Base-by-base conservation (phyloP, 2,113 vertebrate genomes). In the Catagonus wagneri region DNA sequence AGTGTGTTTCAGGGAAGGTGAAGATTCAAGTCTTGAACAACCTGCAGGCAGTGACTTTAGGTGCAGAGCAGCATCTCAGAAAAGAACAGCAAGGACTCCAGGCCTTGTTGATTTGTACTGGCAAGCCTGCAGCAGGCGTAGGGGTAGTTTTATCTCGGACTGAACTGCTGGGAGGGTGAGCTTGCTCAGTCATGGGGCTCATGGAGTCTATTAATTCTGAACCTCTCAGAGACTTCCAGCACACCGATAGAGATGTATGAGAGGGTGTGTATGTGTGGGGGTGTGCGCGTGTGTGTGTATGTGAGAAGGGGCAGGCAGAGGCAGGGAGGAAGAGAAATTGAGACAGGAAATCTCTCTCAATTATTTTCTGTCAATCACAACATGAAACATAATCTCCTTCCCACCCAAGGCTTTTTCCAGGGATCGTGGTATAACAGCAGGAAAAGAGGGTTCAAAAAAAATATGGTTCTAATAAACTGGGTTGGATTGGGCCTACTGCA, bases 391-490 rank as follows among this genome's bases (percentile, higher is more conserved):
- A 92, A 95, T 94, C 65, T 65, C 25, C 90, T 84, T 96, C 86
- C 50, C 66, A 92, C 76, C 90, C 94, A 83, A 95, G 92, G 66
- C 60, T 89, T 88, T 93, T 95, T 88, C 50, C 23, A 84, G 96
- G 69, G 66, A 89, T 94, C 94, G 60, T 94, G 92, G 75, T 20
- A 4, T 92, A 97, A 97, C 89, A 95, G 80, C 83, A 94, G 85
- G 83, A 76, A 83, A 86, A 75, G 71, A 90, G 80, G n/a, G 1
- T 89, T 75, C 75, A 93, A 96, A 86, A 52, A 44, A 50, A 8
- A 44, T 71, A 39, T 86, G 94, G 32, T 86, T 97, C 74, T 97
- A 96, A 90, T 96, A 94, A 96, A 91, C 92, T 97, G 96, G 94
- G 34, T 34, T 90, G 95, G 89, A 97, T 85, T 97, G 94, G 96